Conservation (phyloP, 2,888 invertebrate species). For the Malachius bipustulatus region DNA sequence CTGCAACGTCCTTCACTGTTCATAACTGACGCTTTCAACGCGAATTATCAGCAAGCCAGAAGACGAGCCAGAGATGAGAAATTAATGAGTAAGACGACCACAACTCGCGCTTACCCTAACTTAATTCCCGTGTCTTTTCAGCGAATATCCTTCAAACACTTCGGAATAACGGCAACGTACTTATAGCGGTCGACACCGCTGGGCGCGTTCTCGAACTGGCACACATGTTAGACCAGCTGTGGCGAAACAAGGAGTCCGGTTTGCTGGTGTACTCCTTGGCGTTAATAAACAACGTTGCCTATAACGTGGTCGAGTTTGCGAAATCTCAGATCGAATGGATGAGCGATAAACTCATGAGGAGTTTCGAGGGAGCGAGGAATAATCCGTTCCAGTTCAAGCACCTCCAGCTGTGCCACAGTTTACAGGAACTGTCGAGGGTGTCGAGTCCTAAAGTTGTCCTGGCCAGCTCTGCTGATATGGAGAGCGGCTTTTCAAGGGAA, state of each 20-base stretch:
- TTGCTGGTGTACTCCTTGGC: conserved; percentile 88
- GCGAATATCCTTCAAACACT: conserved; percentile 90
- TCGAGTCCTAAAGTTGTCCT: conserved; percentile 91
- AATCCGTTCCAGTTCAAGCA: conserved; percentile 95
- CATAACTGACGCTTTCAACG: conserved; percentile 93
- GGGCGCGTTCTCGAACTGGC: conserved; percentile 92
- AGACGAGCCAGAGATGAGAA: conserved; percentile 88
- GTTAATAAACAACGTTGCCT: conserved; percentile 90
- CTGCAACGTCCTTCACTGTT: conserved; percentile 85
- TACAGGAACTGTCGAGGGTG: conserved; percentile 73
- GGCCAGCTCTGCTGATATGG: conserved; percentile 90
- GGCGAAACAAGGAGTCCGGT: conserved; percentile 93
- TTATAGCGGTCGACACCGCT: conserved; percentile 94
- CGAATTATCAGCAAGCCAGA: conserved; percentile 83
- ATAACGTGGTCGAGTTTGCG: conserved; percentile 97
- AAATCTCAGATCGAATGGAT: conserved; percentile 99
- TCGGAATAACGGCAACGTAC: conserved; percentile 86
- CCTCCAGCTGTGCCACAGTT: conserved; percentile 85
- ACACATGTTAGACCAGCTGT: conserved; percentile 89
- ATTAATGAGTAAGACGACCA: conserved; percentile 66
- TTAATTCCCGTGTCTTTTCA: conserved; percentile 36
- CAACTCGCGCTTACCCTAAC: conserved; percentile 3
- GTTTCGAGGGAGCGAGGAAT: conserved; percentile 79
- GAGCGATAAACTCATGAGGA: conserved; percentile 94
- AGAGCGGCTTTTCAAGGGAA: conserved; percentile 89